phyloP scores from a whole-genome alignment of 2,797 vertebrate genomes.

The Malacoctenus gilli region DNA sequence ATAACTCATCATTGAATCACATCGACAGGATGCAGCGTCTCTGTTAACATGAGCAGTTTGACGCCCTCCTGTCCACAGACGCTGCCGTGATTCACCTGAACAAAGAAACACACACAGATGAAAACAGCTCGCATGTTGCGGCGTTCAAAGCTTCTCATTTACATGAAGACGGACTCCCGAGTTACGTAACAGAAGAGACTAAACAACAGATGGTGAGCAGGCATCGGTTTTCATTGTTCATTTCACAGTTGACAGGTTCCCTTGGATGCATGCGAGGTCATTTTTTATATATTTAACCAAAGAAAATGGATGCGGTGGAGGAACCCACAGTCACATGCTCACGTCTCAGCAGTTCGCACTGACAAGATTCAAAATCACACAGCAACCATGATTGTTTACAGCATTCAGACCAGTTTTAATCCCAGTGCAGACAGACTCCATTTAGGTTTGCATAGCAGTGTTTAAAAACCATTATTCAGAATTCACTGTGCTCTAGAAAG shows the following conservation, averaged over 20 bases:
- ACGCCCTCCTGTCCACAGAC: neutral
- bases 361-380: conserved; percentile 2
- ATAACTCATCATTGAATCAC: too few species aligned
- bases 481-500: neutral
- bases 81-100: neutral
- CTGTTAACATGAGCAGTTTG: too few species aligned
- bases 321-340: conserved; percentile 46
- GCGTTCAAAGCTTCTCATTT: conserved; percentile 2
- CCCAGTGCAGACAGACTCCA: too few species aligned
- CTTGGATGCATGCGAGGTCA: conserved; percentile 56
- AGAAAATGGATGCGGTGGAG: conserved; percentile 9
- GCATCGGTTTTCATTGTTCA: conserved; percentile 62
- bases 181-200: conserved; percentile 38
- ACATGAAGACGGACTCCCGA: neutral
- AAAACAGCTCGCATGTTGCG: neutral
- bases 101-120: neutral
- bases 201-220: conserved; percentile 55
- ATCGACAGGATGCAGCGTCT: too few species aligned
- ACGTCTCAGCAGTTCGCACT: conserved; percentile 24
- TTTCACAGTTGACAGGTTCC: conserved; percentile 45
- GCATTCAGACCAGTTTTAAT: too few species aligned
- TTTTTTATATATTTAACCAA: conserved; percentile 18
- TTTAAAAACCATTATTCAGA: conserved; percentile 4
- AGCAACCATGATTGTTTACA: conserved; percentile 1
- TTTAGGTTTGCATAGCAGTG: conserved; percentile 19